Conservation (phyloP, 1,140 invertebrate species). For the Telenomus remus region DNA sequence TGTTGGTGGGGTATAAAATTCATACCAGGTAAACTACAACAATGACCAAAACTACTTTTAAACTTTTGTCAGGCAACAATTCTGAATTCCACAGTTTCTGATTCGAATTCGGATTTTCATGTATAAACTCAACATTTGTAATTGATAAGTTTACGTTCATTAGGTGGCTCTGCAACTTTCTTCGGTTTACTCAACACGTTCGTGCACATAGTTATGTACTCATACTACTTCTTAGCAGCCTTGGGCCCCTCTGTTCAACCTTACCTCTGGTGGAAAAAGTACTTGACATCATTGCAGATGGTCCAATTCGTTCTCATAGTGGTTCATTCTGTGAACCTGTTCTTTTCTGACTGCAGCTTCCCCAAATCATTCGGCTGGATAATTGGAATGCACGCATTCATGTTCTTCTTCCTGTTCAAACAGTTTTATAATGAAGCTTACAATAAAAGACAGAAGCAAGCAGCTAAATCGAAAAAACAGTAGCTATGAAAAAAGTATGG, state of each 20-base stretch:
- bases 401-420: conserved; percentile 87
- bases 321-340: conserved; percentile 87
- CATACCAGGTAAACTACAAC: conserved; percentile 82
- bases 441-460: conserved; percentile 62
- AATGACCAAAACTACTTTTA: too few species aligned
- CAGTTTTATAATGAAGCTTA: conserved; percentile 86
- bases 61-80: too few species aligned
- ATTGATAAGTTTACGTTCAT: conserved; percentile 49
- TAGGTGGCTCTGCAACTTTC: conserved; percentile 86
- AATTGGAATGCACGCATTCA: conserved; percentile 84
- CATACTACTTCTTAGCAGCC: conserved; percentile 91
- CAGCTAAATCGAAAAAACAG: conserved; percentile 41
- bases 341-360: conserved; percentile 91
- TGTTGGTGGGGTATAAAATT: conserved; percentile 96
- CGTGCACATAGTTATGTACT: conserved; percentile 95
- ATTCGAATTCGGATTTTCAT: too few species aligned
- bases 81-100: too few species aligned
- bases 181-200: conserved; percentile 89
- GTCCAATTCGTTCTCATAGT: conserved; percentile 88
- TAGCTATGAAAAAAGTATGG: conserved; percentile 38
- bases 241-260: conserved; percentile 89
- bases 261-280: conserved; percentile 96
- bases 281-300: conserved; percentile 91
- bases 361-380: conserved; percentile 84
- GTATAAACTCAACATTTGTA: too few species aligned